phyloP scores from a whole-genome alignment of 2,113 vertebrate species.

The Mastomys natalensis region DNA sequence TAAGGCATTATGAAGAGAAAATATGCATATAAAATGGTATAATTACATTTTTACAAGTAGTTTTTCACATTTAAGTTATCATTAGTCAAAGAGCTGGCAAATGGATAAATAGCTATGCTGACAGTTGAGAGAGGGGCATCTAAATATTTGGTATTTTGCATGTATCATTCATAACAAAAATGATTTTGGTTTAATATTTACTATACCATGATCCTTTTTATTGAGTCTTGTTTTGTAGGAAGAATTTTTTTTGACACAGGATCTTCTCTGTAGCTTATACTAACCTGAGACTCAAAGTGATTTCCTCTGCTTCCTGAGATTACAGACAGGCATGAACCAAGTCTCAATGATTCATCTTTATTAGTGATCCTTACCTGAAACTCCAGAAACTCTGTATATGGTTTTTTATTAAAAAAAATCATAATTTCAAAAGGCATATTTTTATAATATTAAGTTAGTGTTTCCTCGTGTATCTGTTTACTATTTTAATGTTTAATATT shows the following conservation, averaged over 20 bases:
- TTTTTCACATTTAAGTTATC: neutral
- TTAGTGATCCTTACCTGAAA: neutral
- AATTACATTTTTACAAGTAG: neutral
- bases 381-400: neutral
- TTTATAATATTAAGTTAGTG: conserved; percentile 26
- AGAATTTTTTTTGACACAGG: neutral
- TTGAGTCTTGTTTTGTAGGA: neutral
- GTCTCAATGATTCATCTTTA: neutral
- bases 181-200: neutral
- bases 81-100: neutral
- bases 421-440: neutral
- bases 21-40: neutral
- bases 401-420: neutral
- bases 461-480: neutral
- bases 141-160: neutral
- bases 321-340: neutral
- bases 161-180: neutral
- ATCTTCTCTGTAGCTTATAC: neutral
- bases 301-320: neutral
- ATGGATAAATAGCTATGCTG: neutral
- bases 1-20: neutral
- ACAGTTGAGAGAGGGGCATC: neutral
- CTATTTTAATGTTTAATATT: neutral
- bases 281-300: neutral
- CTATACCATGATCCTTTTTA: neutral